phyloP scores from a whole-genome alignment of 1,140 invertebrate genomes.

The Plectus sambesii region DNA sequence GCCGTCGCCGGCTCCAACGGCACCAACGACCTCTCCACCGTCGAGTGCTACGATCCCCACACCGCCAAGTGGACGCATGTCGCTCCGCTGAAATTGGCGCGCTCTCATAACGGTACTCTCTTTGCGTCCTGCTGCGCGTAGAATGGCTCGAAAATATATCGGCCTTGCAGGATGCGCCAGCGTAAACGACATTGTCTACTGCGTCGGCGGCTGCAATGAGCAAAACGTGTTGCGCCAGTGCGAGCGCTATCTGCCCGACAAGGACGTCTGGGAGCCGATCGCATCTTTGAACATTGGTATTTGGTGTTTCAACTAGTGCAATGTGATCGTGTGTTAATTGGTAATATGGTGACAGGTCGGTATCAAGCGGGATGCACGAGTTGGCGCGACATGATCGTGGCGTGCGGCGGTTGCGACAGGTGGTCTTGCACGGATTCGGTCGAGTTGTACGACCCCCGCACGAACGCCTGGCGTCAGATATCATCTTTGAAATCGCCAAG shows the following conservation, averaged over 20 bases:
- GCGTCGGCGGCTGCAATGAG: conserved; percentile 68
- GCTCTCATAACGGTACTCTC: conserved; percentile 47
- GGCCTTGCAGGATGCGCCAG: conserved; percentile 58
- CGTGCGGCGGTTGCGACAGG: conserved; percentile 52
- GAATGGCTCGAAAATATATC: conserved; percentile 12
- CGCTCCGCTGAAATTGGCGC: conserved; percentile 56
- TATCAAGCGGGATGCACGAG: conserved; percentile 59
- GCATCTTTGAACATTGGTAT: conserved; percentile 58
- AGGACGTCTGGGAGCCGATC: conserved; percentile 56
- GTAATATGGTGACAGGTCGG: conserved; percentile 53
- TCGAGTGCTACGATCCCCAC: conserved; percentile 57
- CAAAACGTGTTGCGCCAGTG: conserved; percentile 62
- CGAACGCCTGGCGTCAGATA: conserved; percentile 48
- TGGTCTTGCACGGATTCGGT: conserved; percentile 54
- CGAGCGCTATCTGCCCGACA: conserved; percentile 59
- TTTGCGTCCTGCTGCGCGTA: conserved; percentile 1
- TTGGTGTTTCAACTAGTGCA: neutral
- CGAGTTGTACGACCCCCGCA: conserved; percentile 51
- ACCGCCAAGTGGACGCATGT: conserved; percentile 56
- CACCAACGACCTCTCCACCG: conserved; percentile 58
- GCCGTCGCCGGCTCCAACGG: conserved; percentile 67
- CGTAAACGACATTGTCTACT: conserved; percentile 60
- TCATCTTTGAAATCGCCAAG: conserved; percentile 52
- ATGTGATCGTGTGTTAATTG: conserved; percentile 1
- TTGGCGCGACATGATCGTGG: conserved; percentile 49